A percentile compares a stretch with the other conserved stretches of the same genome.
Evolutionary conservation across 2,113 vertebrate species (phyloP).

Genomic region (Herpailurus yagouaroundi): DNA sequence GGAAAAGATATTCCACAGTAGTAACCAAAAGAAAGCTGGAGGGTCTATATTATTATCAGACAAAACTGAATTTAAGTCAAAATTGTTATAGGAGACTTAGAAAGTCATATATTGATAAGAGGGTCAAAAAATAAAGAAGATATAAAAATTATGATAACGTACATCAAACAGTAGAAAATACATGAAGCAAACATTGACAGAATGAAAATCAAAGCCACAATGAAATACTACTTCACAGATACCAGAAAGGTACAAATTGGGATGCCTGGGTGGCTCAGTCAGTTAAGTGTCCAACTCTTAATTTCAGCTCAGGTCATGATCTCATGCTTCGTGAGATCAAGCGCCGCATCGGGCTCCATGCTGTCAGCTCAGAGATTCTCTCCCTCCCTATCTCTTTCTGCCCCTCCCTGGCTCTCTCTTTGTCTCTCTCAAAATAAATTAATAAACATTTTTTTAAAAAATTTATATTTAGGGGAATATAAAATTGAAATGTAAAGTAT

Average conservation of each 20-base stretch:
- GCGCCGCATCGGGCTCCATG: too few relatives aligned
- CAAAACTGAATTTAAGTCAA: neutral
- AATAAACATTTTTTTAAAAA: too few relatives aligned
- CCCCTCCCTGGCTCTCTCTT: too few relatives aligned
- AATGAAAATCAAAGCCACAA: neutral
- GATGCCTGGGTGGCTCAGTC: too few relatives aligned
- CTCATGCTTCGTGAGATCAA: too few relatives aligned
- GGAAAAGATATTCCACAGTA: neutral
- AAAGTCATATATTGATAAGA: neutral
- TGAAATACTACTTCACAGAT: neutral
- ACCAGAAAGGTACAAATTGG: neutral
- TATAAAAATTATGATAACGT: neutral
- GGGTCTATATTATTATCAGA: neutral
- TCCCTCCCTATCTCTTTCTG: too few relatives aligned
- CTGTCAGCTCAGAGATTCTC: too few relatives aligned
- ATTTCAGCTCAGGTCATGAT: too few relatives aligned
- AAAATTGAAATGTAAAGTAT: neutral
- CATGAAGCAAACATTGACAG: neutral
- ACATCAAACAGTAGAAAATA: neutral
- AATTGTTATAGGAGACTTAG: neutral
- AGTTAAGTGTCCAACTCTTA: too few relatives aligned
- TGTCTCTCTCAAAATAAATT: too few relatives aligned
- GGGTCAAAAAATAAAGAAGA: neutral
- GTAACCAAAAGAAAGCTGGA: neutral
- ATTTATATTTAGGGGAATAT: neutral